These are phyloP conservation scores for Mechanitis mazaeus DNA, from an alignment of 2,888 invertebrate genomes.

Conservation along the genomic window DNA sequence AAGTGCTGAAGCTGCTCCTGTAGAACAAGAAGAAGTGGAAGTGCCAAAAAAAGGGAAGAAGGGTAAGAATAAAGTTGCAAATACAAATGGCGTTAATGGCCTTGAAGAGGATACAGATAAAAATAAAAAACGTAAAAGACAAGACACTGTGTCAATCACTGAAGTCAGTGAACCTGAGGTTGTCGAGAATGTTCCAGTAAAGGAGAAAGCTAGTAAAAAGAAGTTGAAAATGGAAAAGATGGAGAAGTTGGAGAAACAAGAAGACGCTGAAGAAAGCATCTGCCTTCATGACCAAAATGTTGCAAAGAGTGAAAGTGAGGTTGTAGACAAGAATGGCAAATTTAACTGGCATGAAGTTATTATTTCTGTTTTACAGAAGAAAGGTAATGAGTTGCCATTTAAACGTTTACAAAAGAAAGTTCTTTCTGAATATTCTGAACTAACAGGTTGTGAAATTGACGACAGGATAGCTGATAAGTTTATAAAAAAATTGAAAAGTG, in stretches of 20 bases:
- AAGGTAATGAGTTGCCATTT: constrained; percentile 80
- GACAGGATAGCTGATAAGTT: constrained; percentile 83
- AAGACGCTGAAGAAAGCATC: constrained; percentile 51
- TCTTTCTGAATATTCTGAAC: constrained; percentile 77
- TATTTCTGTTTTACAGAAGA: constrained; percentile 66
- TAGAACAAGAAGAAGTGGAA: constrained; percentile 40
- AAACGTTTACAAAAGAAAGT: constrained; percentile 88
- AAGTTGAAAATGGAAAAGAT: constrained; percentile 48
- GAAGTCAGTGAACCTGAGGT: constrained; percentile 34
- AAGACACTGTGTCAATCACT: constrained; percentile 56
- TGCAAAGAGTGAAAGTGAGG: constrained; percentile 52
- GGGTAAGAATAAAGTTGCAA: constrained; percentile 59
- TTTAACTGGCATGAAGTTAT: constrained; percentile 74
- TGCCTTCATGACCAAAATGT: constrained; percentile 69
- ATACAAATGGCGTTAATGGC: constrained; percentile 36
- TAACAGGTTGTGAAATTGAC: constrained; percentile 68
- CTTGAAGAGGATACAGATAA: constrained; percentile 48
- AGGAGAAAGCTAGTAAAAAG: constrained; percentile 53
- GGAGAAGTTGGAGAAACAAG: constrained; percentile 37
- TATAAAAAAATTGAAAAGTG: constrained; percentile 82
- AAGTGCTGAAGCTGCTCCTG: constrained; percentile 49
- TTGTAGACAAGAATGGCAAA: constrained; percentile 45
- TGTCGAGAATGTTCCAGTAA: constrained; percentile 33
- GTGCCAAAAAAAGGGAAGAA: constrained; percentile 59
- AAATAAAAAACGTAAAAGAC: constrained; percentile 63